Evolutionary conservation across 2,113 vertebrate species (phyloP).

Genomic region (Mustela lutreola): DNA sequence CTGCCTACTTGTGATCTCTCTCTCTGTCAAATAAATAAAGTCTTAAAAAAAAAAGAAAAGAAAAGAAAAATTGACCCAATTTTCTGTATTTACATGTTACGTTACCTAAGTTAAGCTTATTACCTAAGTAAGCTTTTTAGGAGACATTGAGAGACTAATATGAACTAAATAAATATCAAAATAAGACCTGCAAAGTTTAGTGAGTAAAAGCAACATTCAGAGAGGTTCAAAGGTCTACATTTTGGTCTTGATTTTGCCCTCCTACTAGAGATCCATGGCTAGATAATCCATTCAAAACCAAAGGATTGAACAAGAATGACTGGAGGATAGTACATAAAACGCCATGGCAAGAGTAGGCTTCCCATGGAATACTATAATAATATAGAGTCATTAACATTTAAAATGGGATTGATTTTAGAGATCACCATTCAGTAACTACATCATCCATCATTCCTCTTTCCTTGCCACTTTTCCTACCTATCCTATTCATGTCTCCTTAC

Average conservation of each 20-base stretch:
- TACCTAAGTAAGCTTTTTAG: not conserved
- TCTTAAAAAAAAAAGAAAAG: too few relatives aligned
- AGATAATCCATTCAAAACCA: not conserved
- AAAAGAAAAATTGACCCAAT: not conserved
- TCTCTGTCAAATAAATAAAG: too few relatives aligned
- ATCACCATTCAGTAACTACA: not conserved
- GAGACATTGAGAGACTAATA: not conserved
- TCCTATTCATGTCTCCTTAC: not conserved
- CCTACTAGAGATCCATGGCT: not conserved
- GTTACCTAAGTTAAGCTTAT: not conserved
- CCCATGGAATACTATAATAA: not conserved
- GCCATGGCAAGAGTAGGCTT: not conserved
- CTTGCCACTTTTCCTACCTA: not conserved
- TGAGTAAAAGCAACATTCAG: conserved; percentile 12
- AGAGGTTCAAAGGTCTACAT: not conserved
- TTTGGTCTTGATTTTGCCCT: not conserved
- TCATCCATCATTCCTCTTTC: not conserved
- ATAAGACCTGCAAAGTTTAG: not conserved
- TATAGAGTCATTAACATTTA: not conserved
- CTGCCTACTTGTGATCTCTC: too few relatives aligned
- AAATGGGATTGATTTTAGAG: not conserved
- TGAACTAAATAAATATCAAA: not conserved
- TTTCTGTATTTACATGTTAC: not conserved
- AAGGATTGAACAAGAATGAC: not conserved
- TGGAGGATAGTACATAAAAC: not conserved